phyloP scores from a whole-genome alignment of 2,888 invertebrate genomes.

The Luffia ferchaultella region DNA sequence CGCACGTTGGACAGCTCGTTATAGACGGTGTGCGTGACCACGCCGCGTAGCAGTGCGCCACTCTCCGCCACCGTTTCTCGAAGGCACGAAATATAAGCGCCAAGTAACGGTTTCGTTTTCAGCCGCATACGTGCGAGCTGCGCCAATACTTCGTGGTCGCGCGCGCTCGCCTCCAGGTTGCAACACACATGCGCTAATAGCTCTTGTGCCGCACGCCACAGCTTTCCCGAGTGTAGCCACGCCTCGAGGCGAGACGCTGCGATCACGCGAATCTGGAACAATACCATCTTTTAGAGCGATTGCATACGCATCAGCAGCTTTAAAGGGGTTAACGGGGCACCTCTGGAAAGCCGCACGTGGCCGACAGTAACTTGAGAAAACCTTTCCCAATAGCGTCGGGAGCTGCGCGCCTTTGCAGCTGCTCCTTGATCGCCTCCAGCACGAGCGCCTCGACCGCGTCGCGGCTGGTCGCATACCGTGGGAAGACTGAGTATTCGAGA shows the following conservation, averaged over 20 bases:
- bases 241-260: slow-evolving; percentile 85
- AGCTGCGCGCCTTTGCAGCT: slow-evolving; percentile 83
- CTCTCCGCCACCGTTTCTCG: slow-evolving; percentile 90
- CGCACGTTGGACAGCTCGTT: slow-evolving; percentile 93
- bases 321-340: no score
- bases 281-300: no score
- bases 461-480: slow-evolving; percentile 50
- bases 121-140: slow-evolving; percentile 89
- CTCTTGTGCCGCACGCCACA: slow-evolving; percentile 92
- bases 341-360: slow-evolving; percentile 87
- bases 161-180: slow-evolving; percentile 78
- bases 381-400: slow-evolving; percentile 90
- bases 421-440: slow-evolving; percentile 87
- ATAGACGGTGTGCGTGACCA: slow-evolving; percentile 91
- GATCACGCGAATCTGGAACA: slow-evolving; percentile 71
- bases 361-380: slow-evolving; percentile 84
- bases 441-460: slow-evolving; percentile 83
- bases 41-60: slow-evolving; percentile 82
- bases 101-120: slow-evolving; percentile 92
- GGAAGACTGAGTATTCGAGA: slow-evolving; percentile 53
- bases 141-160: slow-evolving; percentile 80
- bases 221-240: slow-evolving; percentile 96
- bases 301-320: no score
- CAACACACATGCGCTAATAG: slow-evolving; percentile 88
- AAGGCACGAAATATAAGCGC: slow-evolving; percentile 87